Evolutionary conservation across 64 coral and sea anemone genomes (phyloP), one percentile per base, ranked within the genome.

Genomic region (Acropora tenuis): DNA sequence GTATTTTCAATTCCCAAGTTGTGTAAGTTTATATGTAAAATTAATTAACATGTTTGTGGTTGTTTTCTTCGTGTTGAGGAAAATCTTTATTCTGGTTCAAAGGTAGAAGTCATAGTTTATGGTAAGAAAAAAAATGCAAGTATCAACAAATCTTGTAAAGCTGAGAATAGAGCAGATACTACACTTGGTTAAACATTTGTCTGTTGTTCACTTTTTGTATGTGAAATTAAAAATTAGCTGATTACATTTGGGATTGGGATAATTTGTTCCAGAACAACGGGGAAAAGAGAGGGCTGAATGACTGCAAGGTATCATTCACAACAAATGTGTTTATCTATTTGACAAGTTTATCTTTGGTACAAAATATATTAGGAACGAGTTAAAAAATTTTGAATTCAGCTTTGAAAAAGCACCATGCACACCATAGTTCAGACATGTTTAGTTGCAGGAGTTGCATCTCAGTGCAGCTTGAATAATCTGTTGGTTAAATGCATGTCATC

Each of bases 401-500:
- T 5, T 88, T 17, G 47, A 78, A 61, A 18, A 49, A 55, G 19
- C 19, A 82, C 13, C 47, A 78, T 75, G 50, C 19, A 61, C 43
- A 78, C 76, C 75, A 9, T 15, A 63, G 1, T 19, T 3, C 48
- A 41, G 67, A 50, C 5, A 8, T 10, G 3, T 1, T 2, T 63
- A 84, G 20, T 80, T 15, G 61, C 41, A 63, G 10, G 8, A 71
- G 1, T 13, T 55, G 52, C 6, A 46, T n/a, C 20, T 93, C 77
- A 99, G 74, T 99, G 91, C 50, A 99, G 94, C 74, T 93, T 99
- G 89, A 99, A 99, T 15, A 96, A 75, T 66, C 94, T 93, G 86
- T 99, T 95, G 45, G 94, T 99, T 10, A 99, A 83, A 40, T 99
- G 97, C 97, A 99, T 99, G 59, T 99, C 97, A 52, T 99, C 97